Base-by-base conservation (phyloP, 2,888 invertebrate genomes). In the Heliconius ethilla region DNA sequence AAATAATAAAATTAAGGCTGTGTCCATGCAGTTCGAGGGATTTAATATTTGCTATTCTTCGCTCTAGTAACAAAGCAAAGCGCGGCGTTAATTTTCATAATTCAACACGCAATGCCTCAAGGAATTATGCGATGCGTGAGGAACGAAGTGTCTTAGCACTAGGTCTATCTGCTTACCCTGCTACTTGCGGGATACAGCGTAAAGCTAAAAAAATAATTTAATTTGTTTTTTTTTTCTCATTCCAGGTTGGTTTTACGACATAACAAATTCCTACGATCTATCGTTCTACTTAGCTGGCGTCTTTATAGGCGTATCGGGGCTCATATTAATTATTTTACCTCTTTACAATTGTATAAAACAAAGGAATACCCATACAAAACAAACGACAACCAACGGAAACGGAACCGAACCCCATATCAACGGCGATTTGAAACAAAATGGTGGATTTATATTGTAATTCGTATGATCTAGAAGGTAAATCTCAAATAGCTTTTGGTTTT, bases 251-350 rank as follows among this genome's bases (percentile, higher is more conserved):
- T 95, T 98, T 66, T 97, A 95, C 91, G 98, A 98, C 90, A 94
- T 97, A 77, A 97, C 97, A 0, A 96, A 96, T 70, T 96, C 95
- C 13, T 98, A 97, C 92, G 96, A 97, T 88, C 92, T 97, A 72
- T 97, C 97, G 0, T 98, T 98, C 94, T 97, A 97, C 92, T 88
- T 97, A 76, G 96, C 97, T 2, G 98, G 98, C 0, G 92, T 97
- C 37, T 97, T 97, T 92, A 97, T 98, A 82, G 96, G 95, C 0
- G 76, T 97, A 18, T 97, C 97, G 2, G 98, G 98, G 0, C 84
- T 96, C 2, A 94, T 97, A 70, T 89, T 97, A 37, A 82, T 92
- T 7, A 82, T 91, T 0, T 81, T 85, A 70, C 94, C 94, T 5
- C 63, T 89, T 0, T 87, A 85, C 81, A 81, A 81, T 25, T 79